phyloP scores from a whole-genome alignment of 2,113 vertebrate species.

The Plecotus auritus region DNA sequence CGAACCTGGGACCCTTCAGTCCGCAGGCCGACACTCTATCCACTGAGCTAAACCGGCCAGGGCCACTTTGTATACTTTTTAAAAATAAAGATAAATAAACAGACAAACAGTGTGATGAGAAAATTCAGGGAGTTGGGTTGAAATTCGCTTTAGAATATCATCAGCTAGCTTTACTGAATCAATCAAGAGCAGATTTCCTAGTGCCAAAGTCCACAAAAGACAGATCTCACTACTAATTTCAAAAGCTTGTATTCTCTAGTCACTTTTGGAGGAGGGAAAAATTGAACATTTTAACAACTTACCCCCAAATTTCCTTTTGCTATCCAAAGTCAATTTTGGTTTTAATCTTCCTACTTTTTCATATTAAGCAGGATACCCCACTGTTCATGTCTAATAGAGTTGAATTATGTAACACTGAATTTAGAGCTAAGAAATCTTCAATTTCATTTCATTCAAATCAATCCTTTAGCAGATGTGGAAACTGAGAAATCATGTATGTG shows the following conservation, averaged over 20 bases:
- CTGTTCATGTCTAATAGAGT: not conserved
- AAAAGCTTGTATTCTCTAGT: not conserved
- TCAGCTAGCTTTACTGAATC: not conserved
- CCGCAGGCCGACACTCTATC: too few relatives aligned
- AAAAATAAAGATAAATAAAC: too few relatives aligned
- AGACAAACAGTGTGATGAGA: not conserved
- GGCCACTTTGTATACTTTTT: too few relatives aligned
- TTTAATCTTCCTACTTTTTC: not conserved
- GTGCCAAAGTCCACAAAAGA: not conserved
- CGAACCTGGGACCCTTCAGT: too few relatives aligned
- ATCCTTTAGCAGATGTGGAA: not conserved
- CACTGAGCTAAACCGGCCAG: too few relatives aligned
- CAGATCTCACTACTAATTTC: not conserved
- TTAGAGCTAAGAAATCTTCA: not conserved
- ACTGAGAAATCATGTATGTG: not conserved
- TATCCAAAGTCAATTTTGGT: not conserved
- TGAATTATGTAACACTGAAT: not conserved
- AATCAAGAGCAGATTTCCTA: not conserved
- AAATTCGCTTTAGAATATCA: not conserved
- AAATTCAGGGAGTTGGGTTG: not conserved
- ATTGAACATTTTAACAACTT: not conserved
- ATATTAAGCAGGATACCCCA: not conserved
- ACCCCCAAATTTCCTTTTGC: not conserved
- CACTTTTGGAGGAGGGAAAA: not conserved
- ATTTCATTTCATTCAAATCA: conserved; percentile 31